Evolutionary conservation across 35 echinoderm and acorn worm species (phyloP).

Genomic region (Chiridota heheva): DNA sequence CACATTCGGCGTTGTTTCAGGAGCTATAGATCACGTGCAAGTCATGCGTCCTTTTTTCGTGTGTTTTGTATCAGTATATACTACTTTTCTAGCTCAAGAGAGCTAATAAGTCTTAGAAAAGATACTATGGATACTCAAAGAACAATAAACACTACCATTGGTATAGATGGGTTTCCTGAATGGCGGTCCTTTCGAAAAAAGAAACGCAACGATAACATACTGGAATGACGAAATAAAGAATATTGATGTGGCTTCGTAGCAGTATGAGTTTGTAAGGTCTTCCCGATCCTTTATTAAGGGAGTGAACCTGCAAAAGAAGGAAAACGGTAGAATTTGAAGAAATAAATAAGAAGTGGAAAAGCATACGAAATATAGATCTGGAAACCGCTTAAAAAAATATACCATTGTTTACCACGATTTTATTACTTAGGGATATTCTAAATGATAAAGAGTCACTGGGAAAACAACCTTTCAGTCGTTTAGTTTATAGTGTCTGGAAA

Average conservation of each 20-base stretch:
- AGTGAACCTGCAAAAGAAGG: slow-evolving; percentile 31
- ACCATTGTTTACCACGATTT: neutral
- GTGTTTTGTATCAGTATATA: no score
- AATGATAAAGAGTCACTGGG: no score
- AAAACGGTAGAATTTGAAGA: neutral
- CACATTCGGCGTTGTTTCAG: no score
- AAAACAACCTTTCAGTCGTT: no score
- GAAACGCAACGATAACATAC: slow-evolving; percentile 88
- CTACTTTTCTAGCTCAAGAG: no score
- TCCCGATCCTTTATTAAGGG: slow-evolving; percentile 41
- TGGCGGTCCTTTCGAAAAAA: slow-evolving; percentile 96
- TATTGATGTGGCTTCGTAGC: slow-evolving; percentile 72
- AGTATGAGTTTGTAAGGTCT: slow-evolving; percentile 56
- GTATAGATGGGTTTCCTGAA: slow-evolving; percentile 97
- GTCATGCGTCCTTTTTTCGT: no score
- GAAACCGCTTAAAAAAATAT: neutral
- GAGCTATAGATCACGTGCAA: no score
- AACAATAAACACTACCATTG: no score
- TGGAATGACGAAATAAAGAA: slow-evolving; percentile 94
- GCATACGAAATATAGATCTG: neutral
- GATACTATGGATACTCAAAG: no score
- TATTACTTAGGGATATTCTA: neutral
- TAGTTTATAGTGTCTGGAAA: no score
- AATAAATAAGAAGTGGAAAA: neutral
- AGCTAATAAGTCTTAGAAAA: no score